These are phyloP conservation scores for Hyaena hyaena DNA, from an alignment of 2,113 vertebrate species.

Conservation along the genomic window DNA sequence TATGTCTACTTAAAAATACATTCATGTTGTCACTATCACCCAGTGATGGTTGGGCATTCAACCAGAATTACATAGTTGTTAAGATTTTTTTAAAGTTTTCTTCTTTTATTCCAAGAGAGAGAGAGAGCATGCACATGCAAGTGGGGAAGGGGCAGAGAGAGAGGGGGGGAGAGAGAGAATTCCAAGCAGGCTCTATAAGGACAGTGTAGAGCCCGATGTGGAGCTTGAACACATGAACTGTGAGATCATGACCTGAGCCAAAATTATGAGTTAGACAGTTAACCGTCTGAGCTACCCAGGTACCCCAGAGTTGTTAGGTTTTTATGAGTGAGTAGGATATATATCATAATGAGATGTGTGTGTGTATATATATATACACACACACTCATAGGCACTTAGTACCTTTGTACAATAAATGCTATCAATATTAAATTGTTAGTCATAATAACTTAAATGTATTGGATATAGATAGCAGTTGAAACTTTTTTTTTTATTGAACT, in stretches of 20 bases:
- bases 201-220: too few relatives aligned
- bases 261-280: too few relatives aligned
- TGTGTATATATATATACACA: not conserved
- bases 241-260: too few relatives aligned
- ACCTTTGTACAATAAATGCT: not conserved
- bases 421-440: not conserved
- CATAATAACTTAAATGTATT: not conserved
- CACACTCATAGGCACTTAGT: not conserved
- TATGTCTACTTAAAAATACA: not conserved
- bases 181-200: too few relatives aligned
- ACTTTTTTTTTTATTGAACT: not conserved
- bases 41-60: not conserved
- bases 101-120: too few relatives aligned
- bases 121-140: too few relatives aligned
- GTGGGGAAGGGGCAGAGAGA: too few relatives aligned
- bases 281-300: too few relatives aligned
- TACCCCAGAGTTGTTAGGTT: not conserved
- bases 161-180: too few relatives aligned
- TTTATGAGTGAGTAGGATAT: not conserved
- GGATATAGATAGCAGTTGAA: not conserved
- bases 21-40: not conserved
- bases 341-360: not conserved
- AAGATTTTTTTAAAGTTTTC: not conserved
- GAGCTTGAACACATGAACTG: too few relatives aligned
- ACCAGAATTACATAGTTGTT: not conserved